Evolutionary conservation across 1,140 invertebrate genomes (phyloP).

Genomic region (Papilio polyxenes): DNA sequence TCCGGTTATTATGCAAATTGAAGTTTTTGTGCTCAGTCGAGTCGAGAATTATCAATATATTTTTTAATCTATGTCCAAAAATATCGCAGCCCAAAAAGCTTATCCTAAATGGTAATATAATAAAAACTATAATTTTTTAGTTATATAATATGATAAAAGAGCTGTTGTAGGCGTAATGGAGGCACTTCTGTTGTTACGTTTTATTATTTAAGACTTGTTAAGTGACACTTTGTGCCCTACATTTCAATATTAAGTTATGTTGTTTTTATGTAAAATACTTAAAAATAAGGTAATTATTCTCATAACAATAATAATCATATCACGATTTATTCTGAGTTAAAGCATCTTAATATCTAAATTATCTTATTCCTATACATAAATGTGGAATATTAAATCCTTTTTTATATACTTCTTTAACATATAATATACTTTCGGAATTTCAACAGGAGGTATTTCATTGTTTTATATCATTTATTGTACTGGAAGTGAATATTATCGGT

Average conservation of each 20-base stretch:
- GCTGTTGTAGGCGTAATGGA: slow-evolving; percentile 38
- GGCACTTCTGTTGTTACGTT: slow-evolving; percentile 54
- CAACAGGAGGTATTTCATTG: slow-evolving; percentile 71
- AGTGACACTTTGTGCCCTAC: slow-evolving; percentile 54
- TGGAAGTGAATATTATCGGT: slow-evolving; percentile 56
- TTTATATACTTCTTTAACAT: slow-evolving; percentile 70
- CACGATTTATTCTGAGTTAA: slow-evolving; percentile 71
- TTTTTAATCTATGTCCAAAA: slow-evolving; percentile 6
- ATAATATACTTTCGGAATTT: slow-evolving; percentile 75
- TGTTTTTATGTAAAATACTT: slow-evolving; percentile 39
- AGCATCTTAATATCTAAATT: slow-evolving; percentile 70
- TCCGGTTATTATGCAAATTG: slow-evolving; percentile 50
- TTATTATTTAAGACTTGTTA: slow-evolving; percentile 42
- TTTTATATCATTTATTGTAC: slow-evolving; percentile 56
- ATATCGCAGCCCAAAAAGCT: slow-evolving; percentile 32
- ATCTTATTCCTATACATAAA: slow-evolving; percentile 58
- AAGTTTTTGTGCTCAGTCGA: slow-evolving; percentile 39
- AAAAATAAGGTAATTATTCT: slow-evolving; percentile 42
- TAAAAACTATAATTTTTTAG: slow-evolving; percentile 33
- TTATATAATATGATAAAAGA: slow-evolving; percentile 36
- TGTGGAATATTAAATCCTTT: slow-evolving; percentile 56
- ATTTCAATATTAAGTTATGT: slow-evolving; percentile 25
- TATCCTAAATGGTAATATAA: slow-evolving; percentile 36
- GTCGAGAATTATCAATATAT: slow-evolving; percentile 24
- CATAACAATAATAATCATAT: slow-evolving; percentile 61